Percentiles rank a stretch among this genome's conserved stretches.
These are phyloP conservation scores for Halocaridina rubra DNA, from an alignment of 2,888 invertebrate species.

Conservation along the genomic window DNA sequence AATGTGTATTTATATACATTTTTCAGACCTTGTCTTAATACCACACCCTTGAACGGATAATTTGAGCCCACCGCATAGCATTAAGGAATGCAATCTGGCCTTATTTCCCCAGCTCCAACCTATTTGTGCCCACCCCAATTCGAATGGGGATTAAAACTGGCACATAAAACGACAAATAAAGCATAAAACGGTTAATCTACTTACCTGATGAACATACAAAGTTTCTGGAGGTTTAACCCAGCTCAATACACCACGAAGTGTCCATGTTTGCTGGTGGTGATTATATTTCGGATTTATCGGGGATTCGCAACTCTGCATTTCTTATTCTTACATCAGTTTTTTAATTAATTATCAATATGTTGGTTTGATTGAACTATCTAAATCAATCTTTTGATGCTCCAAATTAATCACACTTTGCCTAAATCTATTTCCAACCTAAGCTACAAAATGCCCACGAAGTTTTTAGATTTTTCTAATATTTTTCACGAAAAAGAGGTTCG, in stretches of 20 bases:
- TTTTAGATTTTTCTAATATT: no score
- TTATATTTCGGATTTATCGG: not conserved
- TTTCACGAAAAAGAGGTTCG: no score
- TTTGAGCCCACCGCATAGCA: no score
- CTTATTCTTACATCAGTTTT: not conserved
- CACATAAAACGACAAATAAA: not conserved
- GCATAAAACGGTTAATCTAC: not conserved
- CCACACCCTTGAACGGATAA: no score
- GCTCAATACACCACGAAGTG: not conserved
- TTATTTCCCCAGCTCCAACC: not conserved
- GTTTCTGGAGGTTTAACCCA: not conserved
- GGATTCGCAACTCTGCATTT: not conserved
- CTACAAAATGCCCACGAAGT: no score
- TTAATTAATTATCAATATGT: not conserved
- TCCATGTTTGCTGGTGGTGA: not conserved
- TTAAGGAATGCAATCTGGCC: no score
- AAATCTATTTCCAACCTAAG: no score
- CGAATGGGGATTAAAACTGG: not conserved
- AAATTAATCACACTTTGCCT: no score
- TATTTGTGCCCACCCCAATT: not conserved
- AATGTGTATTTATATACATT: not conserved
- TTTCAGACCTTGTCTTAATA: not conserved
- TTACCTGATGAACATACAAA: not conserved
- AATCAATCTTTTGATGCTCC: no score
- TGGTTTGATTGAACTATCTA: no score